Conservation (phyloP, 2,113 vertebrate genomes). For the Channa maculata region DNA sequence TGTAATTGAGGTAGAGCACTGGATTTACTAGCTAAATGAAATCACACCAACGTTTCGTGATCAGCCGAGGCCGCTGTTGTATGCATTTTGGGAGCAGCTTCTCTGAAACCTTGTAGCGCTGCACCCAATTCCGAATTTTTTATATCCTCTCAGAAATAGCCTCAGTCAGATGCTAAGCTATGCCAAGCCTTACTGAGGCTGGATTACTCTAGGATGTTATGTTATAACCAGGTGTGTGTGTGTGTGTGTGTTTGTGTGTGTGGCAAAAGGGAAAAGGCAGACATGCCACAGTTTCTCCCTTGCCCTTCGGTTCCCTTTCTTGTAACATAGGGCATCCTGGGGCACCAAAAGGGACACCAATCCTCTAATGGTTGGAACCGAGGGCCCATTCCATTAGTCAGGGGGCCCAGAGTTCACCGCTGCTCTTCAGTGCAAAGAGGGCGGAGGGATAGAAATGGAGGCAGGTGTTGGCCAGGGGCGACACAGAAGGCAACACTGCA, state of each 20-base stretch:
- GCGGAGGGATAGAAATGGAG: conserved; percentile 75
- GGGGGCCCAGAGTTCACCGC: conserved; percentile 76
- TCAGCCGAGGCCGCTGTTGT: conserved; percentile 64
- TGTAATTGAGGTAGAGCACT: conserved; percentile 79
- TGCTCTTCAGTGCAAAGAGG: conserved; percentile 56
- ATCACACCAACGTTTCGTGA: conserved; percentile 71
- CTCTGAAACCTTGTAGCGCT: conserved; percentile 55
- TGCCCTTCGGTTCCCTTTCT: conserved; percentile 56
- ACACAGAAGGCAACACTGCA: conserved; percentile 65
- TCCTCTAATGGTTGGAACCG: conserved; percentile 79
- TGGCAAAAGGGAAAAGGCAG: conserved; percentile 45
- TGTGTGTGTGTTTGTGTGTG: conserved; percentile 30
- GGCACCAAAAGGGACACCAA: conserved; percentile 70
- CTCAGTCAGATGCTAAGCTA: conserved; percentile 70
- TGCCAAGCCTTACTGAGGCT: conserved; percentile 67
- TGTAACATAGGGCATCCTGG: conserved; percentile 65
- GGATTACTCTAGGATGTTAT: conserved; percentile 66
- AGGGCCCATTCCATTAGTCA: conserved; percentile 82
- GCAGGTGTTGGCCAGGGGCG: conserved; percentile 77
- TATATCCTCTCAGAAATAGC: conserved; percentile 72
- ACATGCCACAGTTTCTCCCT: conserved; percentile 57
- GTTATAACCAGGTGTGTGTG: conserved; percentile 55
- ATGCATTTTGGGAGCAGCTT: conserved; percentile 58
- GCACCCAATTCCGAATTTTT: conserved; percentile 62
- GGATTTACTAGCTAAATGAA: conserved; percentile 79